Evolutionary conservation across 2,113 vertebrate genomes (phyloP), one percentile per base, ranked within the genome.

Genomic region (Anthoscopus minutus): DNA sequence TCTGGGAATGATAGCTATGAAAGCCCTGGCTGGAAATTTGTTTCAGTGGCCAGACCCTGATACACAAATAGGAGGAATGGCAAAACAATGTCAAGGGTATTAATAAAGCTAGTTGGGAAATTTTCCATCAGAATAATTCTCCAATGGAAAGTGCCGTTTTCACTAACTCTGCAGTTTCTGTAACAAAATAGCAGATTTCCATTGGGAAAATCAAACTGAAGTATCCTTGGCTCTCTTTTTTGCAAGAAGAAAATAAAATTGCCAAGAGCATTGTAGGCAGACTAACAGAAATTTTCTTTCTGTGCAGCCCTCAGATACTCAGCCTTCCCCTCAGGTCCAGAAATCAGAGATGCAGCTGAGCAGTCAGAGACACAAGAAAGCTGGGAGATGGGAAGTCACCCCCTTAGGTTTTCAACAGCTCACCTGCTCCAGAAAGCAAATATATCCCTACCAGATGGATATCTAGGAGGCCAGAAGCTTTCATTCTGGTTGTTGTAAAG

Each of bases 11-110:
- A 56, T 57, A 89, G 66, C 92, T 87, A 10, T 76, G 73, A 95
- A 95, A 91, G 61, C 60, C 37, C 77, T 93, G 91, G 91, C 91
- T 93, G 78, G 47, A 97, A 93, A 81, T 92, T 51, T 86, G 60
- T 37, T 95, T 71, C 19, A 47, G 82, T 95, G 92, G 80, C 76
- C 88, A 96, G 76, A 81, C 69, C 76, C 61, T 92, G 88, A 94
- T 96, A 91, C 37, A 90, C 72, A 94, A 96, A 86, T 92, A 93
- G 82, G 80, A 90, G 76, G 24, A 88, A 93, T 94, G 90, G 89
- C 95, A 96, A 96, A 97, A 96, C 89, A 90, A 78, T 97, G 95
- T 96, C 92, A 96, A 95, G 86, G 93, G 93, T 96, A 90, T 96
- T 96, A 96, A 93, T 96, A 93, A 92, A 95, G 88, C 40, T 53